phyloP scores from a whole-genome alignment of 2,797 vertebrate species.

The Acanthurus lineatus region DNA sequence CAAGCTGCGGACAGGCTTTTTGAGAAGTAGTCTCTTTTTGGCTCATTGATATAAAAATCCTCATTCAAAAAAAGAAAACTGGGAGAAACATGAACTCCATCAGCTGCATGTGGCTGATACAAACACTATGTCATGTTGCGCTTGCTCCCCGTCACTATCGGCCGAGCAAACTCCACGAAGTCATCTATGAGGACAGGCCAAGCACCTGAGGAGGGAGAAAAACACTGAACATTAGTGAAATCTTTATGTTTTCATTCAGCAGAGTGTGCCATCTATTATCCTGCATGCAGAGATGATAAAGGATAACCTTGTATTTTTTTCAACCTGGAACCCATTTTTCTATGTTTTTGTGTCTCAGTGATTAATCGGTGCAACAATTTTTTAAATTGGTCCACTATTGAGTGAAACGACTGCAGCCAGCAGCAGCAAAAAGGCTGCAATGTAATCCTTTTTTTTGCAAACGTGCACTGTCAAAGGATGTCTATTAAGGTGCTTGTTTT shows the following conservation, averaged over 20 bases:
- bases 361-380: too few relatives aligned
- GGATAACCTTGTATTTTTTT: too few relatives aligned
- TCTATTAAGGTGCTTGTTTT: too few relatives aligned
- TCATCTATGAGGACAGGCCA: constrained; percentile 99
- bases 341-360: too few relatives aligned
- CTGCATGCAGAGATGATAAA: too few relatives aligned
- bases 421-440: too few relatives aligned
- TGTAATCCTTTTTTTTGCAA: too few relatives aligned
- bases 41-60: constrained; percentile 77
- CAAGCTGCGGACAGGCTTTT: constrained; percentile 65
- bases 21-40: constrained; percentile 77
- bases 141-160: constrained; percentile 91
- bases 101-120: constrained; percentile 30
- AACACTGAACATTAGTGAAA: constrained; percentile 2
- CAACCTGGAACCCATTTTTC: too few relatives aligned
- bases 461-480: too few relatives aligned
- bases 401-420: too few relatives aligned
- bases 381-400: too few relatives aligned
- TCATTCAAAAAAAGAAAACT: constrained; percentile 63
- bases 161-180: constrained; percentile 96
- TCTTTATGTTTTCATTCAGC: not conserved
- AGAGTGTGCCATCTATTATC: too few relatives aligned
- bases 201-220: constrained; percentile 84
- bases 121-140: constrained; percentile 89
- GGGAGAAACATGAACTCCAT: constrained; percentile 60